phyloP scores from a whole-genome alignment of 2,113 vertebrate species.

The Apistogramma diplotaenia region DNA sequence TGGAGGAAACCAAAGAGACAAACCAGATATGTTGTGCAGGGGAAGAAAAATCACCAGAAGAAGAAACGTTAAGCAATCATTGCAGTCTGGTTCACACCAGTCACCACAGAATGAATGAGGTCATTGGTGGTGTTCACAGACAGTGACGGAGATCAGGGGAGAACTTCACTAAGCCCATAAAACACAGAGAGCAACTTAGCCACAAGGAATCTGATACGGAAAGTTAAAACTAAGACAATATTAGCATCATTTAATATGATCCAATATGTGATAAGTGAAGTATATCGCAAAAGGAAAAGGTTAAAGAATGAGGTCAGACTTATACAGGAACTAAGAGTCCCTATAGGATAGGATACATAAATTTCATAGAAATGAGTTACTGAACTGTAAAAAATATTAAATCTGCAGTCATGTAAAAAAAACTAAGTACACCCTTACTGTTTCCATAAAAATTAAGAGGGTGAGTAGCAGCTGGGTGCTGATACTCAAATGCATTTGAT shows the following conservation, averaged over 20 bases:
- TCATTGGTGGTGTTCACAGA: neutral
- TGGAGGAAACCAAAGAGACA: too few species aligned
- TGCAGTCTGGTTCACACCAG: neutral
- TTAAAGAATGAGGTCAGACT: neutral
- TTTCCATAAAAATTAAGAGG: neutral
- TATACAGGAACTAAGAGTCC: neutral
- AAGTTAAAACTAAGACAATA: neutral
- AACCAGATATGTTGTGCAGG: neutral
- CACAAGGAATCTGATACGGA: neutral
- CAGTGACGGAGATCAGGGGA: neutral
- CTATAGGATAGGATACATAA: neutral
- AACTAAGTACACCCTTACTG: neutral
- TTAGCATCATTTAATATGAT: neutral
- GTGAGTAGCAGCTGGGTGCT: neutral
- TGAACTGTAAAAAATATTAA: neutral
- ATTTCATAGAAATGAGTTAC: neutral
- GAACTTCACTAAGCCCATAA: neutral
- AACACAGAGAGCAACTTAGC: neutral
- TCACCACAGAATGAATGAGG: neutral
- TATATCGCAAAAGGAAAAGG: neutral
- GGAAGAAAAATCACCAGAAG: too few species aligned
- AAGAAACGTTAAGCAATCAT: too few species aligned
- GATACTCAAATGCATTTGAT: neutral
- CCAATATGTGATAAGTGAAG: neutral
- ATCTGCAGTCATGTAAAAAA: neutral